Conservation (phyloP, 2,888 invertebrate species). For the Cecidostiba fungosa region DNA sequence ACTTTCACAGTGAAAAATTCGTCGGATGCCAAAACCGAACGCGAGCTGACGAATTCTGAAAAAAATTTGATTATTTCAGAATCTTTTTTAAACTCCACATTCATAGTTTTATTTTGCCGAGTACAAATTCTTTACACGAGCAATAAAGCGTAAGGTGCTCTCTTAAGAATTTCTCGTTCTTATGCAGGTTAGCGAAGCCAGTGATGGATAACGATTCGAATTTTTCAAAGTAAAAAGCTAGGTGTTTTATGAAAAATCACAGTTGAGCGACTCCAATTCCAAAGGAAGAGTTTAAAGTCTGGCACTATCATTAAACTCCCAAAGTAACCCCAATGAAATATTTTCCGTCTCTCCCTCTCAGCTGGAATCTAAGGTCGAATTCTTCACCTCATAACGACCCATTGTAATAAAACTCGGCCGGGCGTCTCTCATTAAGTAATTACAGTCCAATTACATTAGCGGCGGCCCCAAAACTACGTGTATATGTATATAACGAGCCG, state of each 20-base stretch:
- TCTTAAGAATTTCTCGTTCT: background rate
- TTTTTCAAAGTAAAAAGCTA: background rate
- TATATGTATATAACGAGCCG: background rate
- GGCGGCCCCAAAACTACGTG: conserved; percentile 9
- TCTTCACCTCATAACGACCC: conserved; percentile 27
- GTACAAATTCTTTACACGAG: background rate
- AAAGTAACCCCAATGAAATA: conserved; percentile 10
- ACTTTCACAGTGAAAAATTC: background rate
- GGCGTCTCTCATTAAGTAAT: conserved; percentile 54
- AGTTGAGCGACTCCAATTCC: background rate
- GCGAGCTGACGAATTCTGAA: background rate
- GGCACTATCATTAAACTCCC: background rate
- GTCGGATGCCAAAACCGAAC: background rate
- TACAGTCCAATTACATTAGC: conserved; percentile 60
- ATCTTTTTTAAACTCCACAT: background rate
- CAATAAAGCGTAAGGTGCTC: conserved; percentile 5
- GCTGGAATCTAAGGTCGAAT: conserved; percentile 15
- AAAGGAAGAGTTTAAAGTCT: background rate
- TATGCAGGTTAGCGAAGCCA: background rate
- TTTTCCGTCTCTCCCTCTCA: background rate
- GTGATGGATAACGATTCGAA: background rate
- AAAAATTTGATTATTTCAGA: too few species aligned
- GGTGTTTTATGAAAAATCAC: background rate
- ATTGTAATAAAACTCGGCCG: conserved; percentile 41
- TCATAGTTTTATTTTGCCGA: too few species aligned